These are phyloP conservation scores for Plecturocebus donacophilus DNA, from an alignment of 2,113 vertebrate species.

Conservation along the genomic window DNA sequence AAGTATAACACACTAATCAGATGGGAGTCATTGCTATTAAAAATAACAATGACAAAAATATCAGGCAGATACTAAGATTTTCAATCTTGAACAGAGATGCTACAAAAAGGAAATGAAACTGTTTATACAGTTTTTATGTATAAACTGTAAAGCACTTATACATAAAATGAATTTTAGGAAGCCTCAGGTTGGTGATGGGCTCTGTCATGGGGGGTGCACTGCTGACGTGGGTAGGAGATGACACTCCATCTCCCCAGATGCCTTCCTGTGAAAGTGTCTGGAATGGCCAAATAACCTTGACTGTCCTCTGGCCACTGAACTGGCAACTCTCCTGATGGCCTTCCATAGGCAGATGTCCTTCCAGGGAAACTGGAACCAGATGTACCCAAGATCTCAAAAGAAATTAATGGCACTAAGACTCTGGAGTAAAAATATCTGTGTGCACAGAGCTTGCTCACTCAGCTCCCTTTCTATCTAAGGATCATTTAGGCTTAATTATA, in stretches of 20 bases:
- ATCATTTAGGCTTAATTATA: slow-evolving; percentile 44
- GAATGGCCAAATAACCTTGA: background rate
- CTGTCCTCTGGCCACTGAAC: slow-evolving; percentile 5
- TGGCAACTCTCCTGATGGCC: background rate
- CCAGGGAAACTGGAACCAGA: slow-evolving; percentile 49
- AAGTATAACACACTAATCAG: too few relatives aligned
- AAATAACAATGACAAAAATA: background rate
- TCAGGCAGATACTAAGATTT: background rate
- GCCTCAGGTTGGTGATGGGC: background rate
- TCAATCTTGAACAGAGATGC: background rate
- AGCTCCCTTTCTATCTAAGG: slow-evolving; percentile 60
- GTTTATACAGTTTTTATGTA: background rate
- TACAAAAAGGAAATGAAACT: background rate
- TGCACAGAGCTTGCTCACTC: background rate
- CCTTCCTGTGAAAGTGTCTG: background rate
- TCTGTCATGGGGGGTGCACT: rapidly evolving
- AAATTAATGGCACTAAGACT: slow-evolving; percentile 49
- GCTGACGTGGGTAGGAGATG: background rate
- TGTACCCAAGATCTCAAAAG: slow-evolving; percentile 60
- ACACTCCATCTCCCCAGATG: background rate
- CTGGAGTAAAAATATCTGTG: slow-evolving; percentile 59
- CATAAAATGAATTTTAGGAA: background rate
- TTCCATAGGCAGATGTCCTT: background rate
- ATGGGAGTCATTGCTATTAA: background rate
- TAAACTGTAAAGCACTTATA: background rate